Percentiles rank a stretch among this genome's conserved stretches.
Conservation (phyloP, 2,113 vertebrate species). For the Prinia subflava region DNA sequence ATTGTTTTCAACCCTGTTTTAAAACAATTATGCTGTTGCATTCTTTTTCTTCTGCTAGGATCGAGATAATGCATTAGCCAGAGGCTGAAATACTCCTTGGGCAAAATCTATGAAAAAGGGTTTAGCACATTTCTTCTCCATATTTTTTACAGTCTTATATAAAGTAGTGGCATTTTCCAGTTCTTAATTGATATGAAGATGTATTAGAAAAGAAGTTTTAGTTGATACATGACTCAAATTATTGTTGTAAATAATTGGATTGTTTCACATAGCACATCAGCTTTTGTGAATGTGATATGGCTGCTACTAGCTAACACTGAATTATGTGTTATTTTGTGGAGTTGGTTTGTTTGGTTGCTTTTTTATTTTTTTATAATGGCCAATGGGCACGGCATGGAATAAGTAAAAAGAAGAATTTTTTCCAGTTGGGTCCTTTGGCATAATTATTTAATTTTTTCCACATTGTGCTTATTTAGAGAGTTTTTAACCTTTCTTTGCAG, state of each 20-base stretch:
- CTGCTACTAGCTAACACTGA: background rate
- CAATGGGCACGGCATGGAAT: background rate
- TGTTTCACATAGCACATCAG: background rate
- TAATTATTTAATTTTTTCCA: background rate
- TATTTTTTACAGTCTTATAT: background rate
- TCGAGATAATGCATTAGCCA: background rate
- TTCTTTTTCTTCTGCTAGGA: background rate
- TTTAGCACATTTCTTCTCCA: background rate
- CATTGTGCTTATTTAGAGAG: background rate
- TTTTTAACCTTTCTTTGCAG: background rate
- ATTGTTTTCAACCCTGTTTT: background rate
- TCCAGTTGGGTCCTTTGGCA: background rate
- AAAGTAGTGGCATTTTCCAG: background rate
- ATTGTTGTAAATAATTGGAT: background rate
- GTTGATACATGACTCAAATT: background rate
- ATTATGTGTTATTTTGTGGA: background rate
- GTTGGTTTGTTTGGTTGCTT: background rate
- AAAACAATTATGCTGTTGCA: background rate
- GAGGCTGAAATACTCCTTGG: background rate
- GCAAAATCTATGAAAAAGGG: background rate
- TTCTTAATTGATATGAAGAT: background rate
- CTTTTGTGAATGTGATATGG: background rate
- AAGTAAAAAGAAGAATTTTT: background rate
- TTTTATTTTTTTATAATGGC: background rate
- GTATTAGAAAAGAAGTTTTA: background rate